phyloP scores from a whole-genome alignment of 37 sponge, comb jelly and placozoan species.

The Lycopodina hypogea region DNA sequence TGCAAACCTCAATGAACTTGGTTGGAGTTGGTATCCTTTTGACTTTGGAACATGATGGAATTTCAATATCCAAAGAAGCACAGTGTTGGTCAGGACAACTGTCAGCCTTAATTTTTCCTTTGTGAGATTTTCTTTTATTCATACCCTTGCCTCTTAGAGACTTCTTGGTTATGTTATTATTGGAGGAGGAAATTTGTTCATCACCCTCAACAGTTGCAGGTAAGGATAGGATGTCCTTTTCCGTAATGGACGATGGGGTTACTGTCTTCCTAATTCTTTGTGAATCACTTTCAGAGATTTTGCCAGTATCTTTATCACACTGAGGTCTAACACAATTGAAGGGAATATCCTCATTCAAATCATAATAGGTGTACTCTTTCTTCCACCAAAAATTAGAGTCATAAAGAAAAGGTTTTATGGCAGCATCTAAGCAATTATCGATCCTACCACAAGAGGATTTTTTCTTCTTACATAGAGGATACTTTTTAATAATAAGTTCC shows the following conservation, averaged over 20 bases:
- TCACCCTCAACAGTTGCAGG: neutral
- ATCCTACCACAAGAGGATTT: neutral
- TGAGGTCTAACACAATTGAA: neutral
- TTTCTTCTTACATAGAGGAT: no score
- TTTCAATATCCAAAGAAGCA: neutral
- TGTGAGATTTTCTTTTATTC: neutral
- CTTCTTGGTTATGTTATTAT: neutral
- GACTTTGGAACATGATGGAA: neutral
- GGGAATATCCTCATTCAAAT: neutral
- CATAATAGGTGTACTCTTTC: neutral
- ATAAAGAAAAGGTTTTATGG: neutral
- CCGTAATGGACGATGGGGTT: neutral
- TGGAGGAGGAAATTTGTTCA: neutral
- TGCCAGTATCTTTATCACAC: neutral
- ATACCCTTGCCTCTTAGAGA: neutral
- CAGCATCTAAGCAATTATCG: slow-evolving; percentile 6
- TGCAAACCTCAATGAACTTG: neutral
- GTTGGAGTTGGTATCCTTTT: neutral
- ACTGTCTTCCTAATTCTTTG: neutral
- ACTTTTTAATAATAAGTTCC: slow-evolving; percentile 4
- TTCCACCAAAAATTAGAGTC: slow-evolving; percentile 4
- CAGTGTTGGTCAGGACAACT: no score
- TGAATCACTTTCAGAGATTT: neutral
- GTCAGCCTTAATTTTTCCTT: no score
- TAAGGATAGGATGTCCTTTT: neutral